Conservation (phyloP, 2,113 vertebrate species). For the Pedionomus torquatus region DNA sequence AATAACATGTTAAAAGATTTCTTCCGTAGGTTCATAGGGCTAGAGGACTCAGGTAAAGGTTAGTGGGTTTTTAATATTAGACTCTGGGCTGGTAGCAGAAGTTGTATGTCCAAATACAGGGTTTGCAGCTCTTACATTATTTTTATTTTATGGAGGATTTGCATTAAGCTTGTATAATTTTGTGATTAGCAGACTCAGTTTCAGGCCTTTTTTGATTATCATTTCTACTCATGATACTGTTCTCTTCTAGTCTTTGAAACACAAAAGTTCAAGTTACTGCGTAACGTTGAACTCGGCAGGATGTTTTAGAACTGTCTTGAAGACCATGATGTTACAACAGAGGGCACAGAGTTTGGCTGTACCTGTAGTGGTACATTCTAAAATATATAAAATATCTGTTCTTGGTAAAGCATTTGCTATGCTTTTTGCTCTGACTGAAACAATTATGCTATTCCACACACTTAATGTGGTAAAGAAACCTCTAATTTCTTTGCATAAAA, state of each 20-base stretch:
- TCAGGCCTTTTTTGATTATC: background rate
- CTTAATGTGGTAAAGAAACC: background rate
- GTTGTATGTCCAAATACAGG: background rate
- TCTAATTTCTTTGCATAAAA: background rate
- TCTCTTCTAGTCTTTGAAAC: background rate
- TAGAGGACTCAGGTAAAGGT: background rate
- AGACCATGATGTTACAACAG: background rate
- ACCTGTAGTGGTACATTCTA: background rate
- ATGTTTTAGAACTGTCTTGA: background rate
- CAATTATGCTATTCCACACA: background rate
- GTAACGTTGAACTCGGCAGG: background rate
- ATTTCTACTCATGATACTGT: background rate
- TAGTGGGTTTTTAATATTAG: background rate
- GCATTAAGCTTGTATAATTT: background rate
- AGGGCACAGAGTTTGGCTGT: background rate
- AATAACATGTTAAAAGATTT: background rate
- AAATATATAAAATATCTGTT: background rate
- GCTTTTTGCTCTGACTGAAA: background rate
- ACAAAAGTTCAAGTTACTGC: background rate
- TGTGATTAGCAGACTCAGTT: background rate
- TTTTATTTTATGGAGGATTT: background rate
- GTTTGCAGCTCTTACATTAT: background rate
- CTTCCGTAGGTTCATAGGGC: background rate
- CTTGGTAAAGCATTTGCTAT: constrained; percentile 2
- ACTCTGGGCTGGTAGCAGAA: background rate